A percentile compares a stretch with the other conserved stretches of the same genome.
Evolutionary conservation across 2,888 invertebrate species (phyloP).

Genomic region (Acrobasis suavella): DNA sequence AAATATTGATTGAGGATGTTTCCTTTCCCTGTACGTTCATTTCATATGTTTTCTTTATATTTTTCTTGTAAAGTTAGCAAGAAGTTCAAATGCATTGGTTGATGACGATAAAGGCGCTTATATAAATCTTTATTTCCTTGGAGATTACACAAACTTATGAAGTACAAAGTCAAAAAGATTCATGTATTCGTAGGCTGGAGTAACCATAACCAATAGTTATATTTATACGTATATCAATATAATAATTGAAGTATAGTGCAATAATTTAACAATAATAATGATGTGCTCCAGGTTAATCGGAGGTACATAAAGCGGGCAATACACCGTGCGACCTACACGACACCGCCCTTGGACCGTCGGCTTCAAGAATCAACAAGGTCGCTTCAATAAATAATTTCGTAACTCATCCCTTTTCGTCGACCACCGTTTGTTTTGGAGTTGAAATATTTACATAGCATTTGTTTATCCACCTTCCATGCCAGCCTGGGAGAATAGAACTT

Average conservation of each 20-base stretch:
- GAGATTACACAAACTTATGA: no score
- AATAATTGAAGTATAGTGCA: not conserved
- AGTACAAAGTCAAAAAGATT: no score
- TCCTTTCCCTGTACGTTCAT: no score
- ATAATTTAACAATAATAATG: not conserved
- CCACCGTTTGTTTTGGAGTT: not conserved
- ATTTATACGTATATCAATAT: not conserved
- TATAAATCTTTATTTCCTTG: no score
- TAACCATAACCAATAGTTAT: not conserved
- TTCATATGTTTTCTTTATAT: no score
- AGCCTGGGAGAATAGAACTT: no score
- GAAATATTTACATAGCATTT: not conserved
- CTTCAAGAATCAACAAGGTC: slow-evolving; percentile 1
- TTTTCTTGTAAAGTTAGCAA: no score
- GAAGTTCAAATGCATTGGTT: no score
- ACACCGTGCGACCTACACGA: not conserved
- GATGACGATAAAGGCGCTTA: no score
- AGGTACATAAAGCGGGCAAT: not conserved
- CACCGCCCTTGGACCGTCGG: not conserved
- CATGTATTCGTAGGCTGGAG: not conserved
- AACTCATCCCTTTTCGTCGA: not conserved
- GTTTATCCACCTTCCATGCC: no score
- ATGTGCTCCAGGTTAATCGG: not conserved
- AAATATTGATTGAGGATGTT: no score
- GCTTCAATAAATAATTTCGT: slow-evolving; percentile 12